Evolutionary conservation across 2,113 vertebrate genomes (phyloP), one percentile per base, ranked within the genome.

Genomic region (Melanotaenia duboulayi): DNA sequence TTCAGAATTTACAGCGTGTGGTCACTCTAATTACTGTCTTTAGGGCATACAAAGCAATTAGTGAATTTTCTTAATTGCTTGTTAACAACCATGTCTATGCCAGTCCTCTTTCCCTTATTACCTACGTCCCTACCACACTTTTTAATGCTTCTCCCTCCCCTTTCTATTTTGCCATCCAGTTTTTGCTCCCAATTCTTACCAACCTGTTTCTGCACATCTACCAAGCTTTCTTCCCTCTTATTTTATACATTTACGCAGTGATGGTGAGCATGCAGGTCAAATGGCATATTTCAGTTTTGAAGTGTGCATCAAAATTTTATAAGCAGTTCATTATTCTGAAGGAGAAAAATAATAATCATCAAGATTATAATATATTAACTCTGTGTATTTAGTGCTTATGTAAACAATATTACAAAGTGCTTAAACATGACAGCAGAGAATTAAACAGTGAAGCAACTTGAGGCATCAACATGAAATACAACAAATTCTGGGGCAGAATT

Each of bases 31-130:
- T 81, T 51, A 32, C 17, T 55, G 25, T 66, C 76, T 76, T 62
- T 19, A 71, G 76, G 78, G 25, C 46, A 52, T 52, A 32, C 39
- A 55, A 46, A 58, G 56, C 59, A 60, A 58, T 71, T 63, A 48
- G 66, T 78, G 66, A 57, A 39, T 61, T 82, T 59, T 71, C 19
- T 51, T 67, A 78, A 72, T 80, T 69, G 55, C 66, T 52, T 78
- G 28, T 60, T 58, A 32, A 80, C 65, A 80, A 42, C 46, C 35
- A 49, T 23, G 54, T 72, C 59, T 72, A 56, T 81, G 39, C 55
- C 70, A 54, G 50, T 59, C 28, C 35, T 59, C 16, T 58, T 49
- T 61, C 20, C 24, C 39, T 40, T 17, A 49, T 19, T 35, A 32
- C 13, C 24, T 40, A 2, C 24, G 16, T 24, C 48, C 8, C 35